Evolutionary conservation across 2,888 invertebrate species (phyloP).

Genomic region (Lycia hirtaria): DNA sequence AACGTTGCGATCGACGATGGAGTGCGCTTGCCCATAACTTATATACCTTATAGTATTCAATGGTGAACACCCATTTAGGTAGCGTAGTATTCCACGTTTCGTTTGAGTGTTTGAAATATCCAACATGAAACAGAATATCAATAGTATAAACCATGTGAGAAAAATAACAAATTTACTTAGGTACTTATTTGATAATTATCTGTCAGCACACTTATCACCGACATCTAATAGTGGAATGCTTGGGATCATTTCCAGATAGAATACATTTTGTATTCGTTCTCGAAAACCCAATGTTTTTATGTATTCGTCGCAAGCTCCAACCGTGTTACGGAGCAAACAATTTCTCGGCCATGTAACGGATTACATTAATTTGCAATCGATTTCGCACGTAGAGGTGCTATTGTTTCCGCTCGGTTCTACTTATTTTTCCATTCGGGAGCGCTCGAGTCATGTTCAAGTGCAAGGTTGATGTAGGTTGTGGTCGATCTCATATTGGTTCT

Average conservation of each 20-base stretch:
- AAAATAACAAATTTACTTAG: background rate
- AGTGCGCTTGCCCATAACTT: too few relatives aligned
- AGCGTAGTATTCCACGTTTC: too few relatives aligned
- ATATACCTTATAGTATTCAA: too few relatives aligned
- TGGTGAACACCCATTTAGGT: too few relatives aligned
- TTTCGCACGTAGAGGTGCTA: conserved; percentile 66
- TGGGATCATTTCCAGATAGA: conserved; percentile 4
- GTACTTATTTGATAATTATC: too few relatives aligned
- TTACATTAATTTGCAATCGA: conserved; percentile 68
- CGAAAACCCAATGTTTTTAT: conserved; percentile 33
- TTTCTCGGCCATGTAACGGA: conserved; percentile 64
- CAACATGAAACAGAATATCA: too few relatives aligned
- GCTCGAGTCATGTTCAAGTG: conserved; percentile 50
- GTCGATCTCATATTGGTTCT: conserved; percentile 59
- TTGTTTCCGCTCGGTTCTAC: conserved; percentile 66
- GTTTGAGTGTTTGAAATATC: too few relatives aligned
- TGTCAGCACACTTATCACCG: background rate
- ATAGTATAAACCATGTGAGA: too few relatives aligned
- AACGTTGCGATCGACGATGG: too few relatives aligned
- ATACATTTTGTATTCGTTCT: conserved; percentile 24
- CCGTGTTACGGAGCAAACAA: conserved; percentile 44
- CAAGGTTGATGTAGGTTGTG: conserved; percentile 70
- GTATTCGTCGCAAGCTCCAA: conserved; percentile 38
- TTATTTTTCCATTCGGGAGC: conserved; percentile 66
- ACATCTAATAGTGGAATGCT: too few relatives aligned